Evolutionary conservation across 2,113 vertebrate genomes (phyloP), one percentile per base, ranked within the genome.

Genomic region (Stigmatopora argus): DNA sequence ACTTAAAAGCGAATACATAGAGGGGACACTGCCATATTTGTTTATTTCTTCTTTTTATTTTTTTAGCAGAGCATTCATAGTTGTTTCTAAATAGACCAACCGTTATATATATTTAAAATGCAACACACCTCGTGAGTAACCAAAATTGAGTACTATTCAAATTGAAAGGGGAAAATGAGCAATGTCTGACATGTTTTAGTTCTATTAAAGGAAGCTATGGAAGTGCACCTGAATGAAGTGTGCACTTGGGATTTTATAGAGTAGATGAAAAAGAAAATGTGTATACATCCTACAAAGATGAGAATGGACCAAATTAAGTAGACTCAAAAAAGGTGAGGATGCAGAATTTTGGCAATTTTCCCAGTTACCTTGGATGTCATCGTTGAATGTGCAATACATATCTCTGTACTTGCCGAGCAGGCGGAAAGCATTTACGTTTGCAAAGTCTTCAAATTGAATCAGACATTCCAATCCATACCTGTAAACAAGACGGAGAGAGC

Each of bases 361-460:
- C 5, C 26, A 31, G 14, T 62, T 88, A 98, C 96, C 96, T 95
- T 99, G 97, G 83, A 99, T 99, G 83, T 99, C 97, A 73, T 99
- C 97, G 57, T 99, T 99, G 89, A 99, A 99, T 10, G 96, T 99
- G 88, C 97, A 98, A 74, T 96, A 99, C 60, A 90, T 85, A 83
- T 95, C 91, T 65, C 94, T 92, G 81, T 98, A 99, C 77, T 96
- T 97, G 65, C 89, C 89, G 77, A 99, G 90, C 59, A 99, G 93
- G 45, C 93, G 94, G 88, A 99, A 99, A 70, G 97, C 97, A 59
- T 99, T 99, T 58, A 82, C 48, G 62, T 99, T 99, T 68, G 95
- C 97, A 89, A 99, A 99, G 81, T 99, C 97, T 83, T 99, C 97
- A 91, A 98, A 99, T 35, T 99, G 97, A 84, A 99, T 97, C 63